Evolutionary conservation across 2,113 vertebrate species (phyloP).

Genomic region (Caranx ignobilis): DNA sequence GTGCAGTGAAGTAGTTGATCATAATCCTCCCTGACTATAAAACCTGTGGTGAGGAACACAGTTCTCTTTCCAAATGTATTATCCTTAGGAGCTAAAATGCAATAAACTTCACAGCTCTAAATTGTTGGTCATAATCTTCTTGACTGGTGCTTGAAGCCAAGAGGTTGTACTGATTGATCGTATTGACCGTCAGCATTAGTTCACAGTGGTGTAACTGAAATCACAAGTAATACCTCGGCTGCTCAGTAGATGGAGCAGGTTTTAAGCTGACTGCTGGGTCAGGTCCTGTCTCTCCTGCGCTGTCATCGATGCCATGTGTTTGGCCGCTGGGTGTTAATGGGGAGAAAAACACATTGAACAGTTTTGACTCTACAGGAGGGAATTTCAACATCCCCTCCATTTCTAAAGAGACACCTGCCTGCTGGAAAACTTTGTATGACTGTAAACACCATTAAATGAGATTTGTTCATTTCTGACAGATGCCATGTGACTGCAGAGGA

Average conservation of each 20-base stretch:
- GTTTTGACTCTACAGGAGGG: slow-evolving; percentile 5
- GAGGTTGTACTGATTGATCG: not conserved
- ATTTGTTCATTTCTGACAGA: not conserved
- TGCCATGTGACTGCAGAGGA: not conserved
- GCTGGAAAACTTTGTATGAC: not conserved
- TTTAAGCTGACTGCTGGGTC: slow-evolving; percentile 12
- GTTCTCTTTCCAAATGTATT: not conserved
- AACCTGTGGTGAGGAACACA: not conserved
- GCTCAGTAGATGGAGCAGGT: slow-evolving; percentile 55
- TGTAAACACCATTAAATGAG: not conserved
- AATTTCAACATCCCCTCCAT: not conserved
- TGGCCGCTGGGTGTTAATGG: slow-evolving; percentile 35
- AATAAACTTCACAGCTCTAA: too few species aligned
- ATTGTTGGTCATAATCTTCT: not conserved
- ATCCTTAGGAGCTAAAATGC: too few species aligned
- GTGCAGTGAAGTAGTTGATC: not conserved
- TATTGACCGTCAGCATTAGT: not conserved
- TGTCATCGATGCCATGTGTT: slow-evolving; percentile 40
- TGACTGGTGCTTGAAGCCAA: not conserved
- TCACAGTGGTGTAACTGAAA: not conserved
- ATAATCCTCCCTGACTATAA: too few species aligned
- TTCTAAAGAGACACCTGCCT: not conserved
- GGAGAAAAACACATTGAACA: slow-evolving; percentile 3
- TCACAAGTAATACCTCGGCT: slow-evolving; percentile 36
- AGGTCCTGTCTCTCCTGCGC: not conserved